phyloP scores from a whole-genome alignment of 2,888 invertebrate species.

The Gastrophysa polygoni region DNA sequence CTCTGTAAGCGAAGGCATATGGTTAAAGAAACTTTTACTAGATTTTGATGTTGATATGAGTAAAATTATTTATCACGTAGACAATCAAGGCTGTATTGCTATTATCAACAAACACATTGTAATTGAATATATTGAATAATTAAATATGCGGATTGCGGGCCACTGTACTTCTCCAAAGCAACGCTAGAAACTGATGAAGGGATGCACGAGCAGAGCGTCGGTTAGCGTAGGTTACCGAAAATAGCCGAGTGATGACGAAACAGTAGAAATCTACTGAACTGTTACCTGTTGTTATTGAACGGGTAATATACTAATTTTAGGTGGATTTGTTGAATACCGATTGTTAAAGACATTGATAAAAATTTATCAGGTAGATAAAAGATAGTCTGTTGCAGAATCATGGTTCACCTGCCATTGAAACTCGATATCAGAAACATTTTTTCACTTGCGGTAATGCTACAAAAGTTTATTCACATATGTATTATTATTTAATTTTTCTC shows the following conservation, averaged over 20 bases:
- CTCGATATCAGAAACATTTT: background rate
- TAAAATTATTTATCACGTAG: no score
- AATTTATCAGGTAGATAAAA: constrained; percentile 1
- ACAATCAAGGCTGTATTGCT: no score
- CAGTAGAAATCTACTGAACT: constrained; percentile 4
- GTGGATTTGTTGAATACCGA: background rate
- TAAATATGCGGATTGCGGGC: no score
- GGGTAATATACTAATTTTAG: background rate
- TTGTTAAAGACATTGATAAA: constrained; percentile 1
- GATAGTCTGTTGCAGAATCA: background rate
- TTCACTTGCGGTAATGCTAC: background rate
- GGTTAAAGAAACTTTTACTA: background rate
- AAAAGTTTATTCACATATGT: no score
- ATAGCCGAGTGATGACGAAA: constrained; percentile 3
- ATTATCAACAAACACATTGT: no score
- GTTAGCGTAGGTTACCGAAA: background rate
- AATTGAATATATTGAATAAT: background rate
- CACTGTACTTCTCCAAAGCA: no score
- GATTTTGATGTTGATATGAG: no score
- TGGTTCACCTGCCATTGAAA: no score
- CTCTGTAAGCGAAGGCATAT: background rate
- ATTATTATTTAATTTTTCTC: no score
- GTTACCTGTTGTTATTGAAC: constrained; percentile 1
- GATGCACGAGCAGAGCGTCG: background rate
- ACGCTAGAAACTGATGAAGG: no score